phyloP scores from a whole-genome alignment of 2,888 invertebrate genomes.

The Aphidius colemani region DNA sequence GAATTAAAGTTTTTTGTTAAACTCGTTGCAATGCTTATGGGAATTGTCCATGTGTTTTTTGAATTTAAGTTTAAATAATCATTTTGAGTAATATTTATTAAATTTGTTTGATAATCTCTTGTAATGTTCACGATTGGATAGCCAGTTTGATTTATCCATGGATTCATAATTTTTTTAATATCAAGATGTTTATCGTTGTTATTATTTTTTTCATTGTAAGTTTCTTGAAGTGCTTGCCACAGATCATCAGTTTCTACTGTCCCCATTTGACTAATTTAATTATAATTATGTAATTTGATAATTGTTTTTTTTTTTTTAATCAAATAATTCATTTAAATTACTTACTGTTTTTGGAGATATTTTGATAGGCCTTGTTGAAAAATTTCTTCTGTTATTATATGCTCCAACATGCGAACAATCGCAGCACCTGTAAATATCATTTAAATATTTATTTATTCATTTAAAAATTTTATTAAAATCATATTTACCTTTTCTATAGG shows the following conservation, averaged over 20 bases:
- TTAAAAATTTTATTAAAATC: constrained; percentile 51
- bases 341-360: constrained; percentile 61
- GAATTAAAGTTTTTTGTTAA: constrained; percentile 59
- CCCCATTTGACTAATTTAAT: constrained; percentile 29
- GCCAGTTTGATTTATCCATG: constrained; percentile 61
- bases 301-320: not conserved
- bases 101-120: constrained; percentile 40
- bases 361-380: constrained; percentile 65
- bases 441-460: not conserved
- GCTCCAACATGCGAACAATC: constrained; percentile 65
- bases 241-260: constrained; percentile 39
- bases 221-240: constrained; percentile 37
- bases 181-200: constrained; percentile 49
- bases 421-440: constrained; percentile 45
- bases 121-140: constrained; percentile 56
- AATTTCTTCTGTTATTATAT: constrained; percentile 62
- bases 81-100: constrained; percentile 35
- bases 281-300: constrained; percentile 19
- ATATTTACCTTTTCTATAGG: constrained; percentile 62
- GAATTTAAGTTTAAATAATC: constrained; percentile 13
- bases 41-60: constrained; percentile 55
- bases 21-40: constrained; percentile 62
- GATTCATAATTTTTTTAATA: constrained; percentile 36
- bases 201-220: constrained; percentile 24
- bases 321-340: constrained; percentile 20